Base-by-base conservation (phyloP, 2,113 vertebrate species). In the Bubalus kerabau region DNA sequence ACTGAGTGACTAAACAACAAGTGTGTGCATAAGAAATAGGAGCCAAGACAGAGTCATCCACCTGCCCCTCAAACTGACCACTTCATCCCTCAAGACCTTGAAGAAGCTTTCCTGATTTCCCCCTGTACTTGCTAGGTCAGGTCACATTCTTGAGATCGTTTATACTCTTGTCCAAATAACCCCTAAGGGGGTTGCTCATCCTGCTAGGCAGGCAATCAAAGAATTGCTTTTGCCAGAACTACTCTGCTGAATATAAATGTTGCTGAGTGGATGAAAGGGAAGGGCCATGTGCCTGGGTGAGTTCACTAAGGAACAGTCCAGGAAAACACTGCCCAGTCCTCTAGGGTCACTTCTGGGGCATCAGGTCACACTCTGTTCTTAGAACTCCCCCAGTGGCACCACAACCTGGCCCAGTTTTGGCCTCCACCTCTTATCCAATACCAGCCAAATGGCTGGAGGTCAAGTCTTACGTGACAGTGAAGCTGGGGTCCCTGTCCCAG, bases 91-190 rank as follows among this genome's bases (percentile, higher is more conserved):
- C 7, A 30, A 76, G 78, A 64, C 48, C 40, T 46, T 15, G 17
- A 84, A 76, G 92, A 64, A 12, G 32, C 78, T 71, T 64, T 94
- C 50, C 93, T 62, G 71, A 32, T 86, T 91, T 67, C 16, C 48
- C 67, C 56, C n/a, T 52, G 36, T 5, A 30, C 78, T 57, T 76
- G 86, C n/a, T 26, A 78, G 97, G 78, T 89, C 97, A 95, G 94
- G 67, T 90, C 95, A 89, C 93, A 89, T 93, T 94, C 97, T 84
- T 83, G 88, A 94, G 67, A 82, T 91, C 56, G 4, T 93, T 97
- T 36, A 84, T 94, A 11, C 71, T 87, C 71, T 67, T 94, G 52
- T 96, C 81, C 94, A 90, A 86, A 96, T 95, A 78, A 82, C n/a
- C 84, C 59, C 48, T 19, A n/a, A 59, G 74, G 94, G 64, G 4